A percentile compares a stretch with the other conserved stretches of the same genome.
These are phyloP conservation scores for Scaptomyza graminum DNA, from an alignment of 1,140 invertebrate species.

Conservation along the genomic window DNA sequence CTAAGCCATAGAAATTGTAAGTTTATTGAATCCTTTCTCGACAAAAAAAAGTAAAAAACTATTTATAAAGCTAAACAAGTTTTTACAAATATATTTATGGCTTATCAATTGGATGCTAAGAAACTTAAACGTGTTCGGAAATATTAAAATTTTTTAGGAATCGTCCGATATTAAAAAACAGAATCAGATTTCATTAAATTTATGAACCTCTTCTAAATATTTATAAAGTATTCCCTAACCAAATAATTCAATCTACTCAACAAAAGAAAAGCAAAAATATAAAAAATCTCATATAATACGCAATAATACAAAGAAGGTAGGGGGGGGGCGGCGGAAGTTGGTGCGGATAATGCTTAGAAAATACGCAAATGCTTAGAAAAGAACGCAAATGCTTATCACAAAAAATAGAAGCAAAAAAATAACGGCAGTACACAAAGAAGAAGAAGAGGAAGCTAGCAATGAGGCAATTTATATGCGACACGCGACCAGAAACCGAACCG, in stretches of 20 bases:
- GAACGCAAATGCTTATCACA: conserved; percentile 50
- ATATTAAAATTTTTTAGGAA: too few species aligned
- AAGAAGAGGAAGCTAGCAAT: conserved; percentile 48
- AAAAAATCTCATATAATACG: conserved; percentile 18
- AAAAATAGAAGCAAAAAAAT: conserved; percentile 42
- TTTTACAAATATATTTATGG: background rate
- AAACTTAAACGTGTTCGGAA: too few species aligned
- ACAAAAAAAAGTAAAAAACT: background rate
- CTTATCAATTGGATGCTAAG: background rate
- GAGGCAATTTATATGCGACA: conserved; percentile 79
- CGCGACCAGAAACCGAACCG: conserved; percentile 41
- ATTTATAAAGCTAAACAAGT: background rate
- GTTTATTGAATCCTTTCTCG: background rate
- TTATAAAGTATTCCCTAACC: background rate
- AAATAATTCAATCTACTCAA: conserved; percentile 12
- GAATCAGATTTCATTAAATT: too few species aligned
- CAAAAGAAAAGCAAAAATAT: conserved; percentile 1
- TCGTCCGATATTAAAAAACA: too few species aligned
- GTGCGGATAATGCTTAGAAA: background rate
- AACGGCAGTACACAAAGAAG: conserved; percentile 10
- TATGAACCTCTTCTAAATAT: background rate
- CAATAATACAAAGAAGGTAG: conserved; percentile 21
- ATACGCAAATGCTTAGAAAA: background rate
- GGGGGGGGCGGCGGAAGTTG: background rate
- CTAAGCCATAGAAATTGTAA: conserved; percentile 10